Conservation (phyloP, 92 coral and sea anemone genomes). For the Hydrozoanthus gracilis region DNA sequence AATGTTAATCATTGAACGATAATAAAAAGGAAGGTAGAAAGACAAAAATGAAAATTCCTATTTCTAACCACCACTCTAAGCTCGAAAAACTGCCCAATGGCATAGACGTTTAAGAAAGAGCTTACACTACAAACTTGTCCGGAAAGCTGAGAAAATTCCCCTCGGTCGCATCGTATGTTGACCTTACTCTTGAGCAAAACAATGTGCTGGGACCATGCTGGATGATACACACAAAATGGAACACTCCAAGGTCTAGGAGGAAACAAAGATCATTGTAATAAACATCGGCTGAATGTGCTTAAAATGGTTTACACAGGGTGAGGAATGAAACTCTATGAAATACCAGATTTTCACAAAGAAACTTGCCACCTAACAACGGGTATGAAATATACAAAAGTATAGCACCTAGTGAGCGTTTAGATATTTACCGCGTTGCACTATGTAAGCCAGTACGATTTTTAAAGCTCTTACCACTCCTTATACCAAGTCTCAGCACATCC, state of each 20-base stretch:
- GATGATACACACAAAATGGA: slow-evolving; percentile 84
- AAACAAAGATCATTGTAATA: not conserved
- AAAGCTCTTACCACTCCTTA: slow-evolving; percentile 69
- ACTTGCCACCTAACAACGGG: not conserved
- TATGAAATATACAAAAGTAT: too few species aligned
- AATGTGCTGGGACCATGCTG: slow-evolving; percentile 89
- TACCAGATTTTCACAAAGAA: not conserved
- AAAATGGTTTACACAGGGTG: not conserved
- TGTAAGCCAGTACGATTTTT: not conserved
- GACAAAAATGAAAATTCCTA: too few species aligned
- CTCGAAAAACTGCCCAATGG: too few species aligned
- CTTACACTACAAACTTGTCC: slow-evolving; percentile 93
- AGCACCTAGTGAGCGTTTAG: too few species aligned
- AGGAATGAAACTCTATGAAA: not conserved
- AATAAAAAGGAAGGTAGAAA: too few species aligned
- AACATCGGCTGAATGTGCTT: not conserved
- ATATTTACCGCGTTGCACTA: too few species aligned
- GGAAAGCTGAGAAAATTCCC: slow-evolving; percentile 80
- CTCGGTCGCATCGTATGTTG: slow-evolving; percentile 86
- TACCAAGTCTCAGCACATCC: slow-evolving; percentile 85
- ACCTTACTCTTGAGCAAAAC: slow-evolving; percentile 80
- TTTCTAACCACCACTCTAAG: too few species aligned
- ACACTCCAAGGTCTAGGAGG: slow-evolving; percentile 85
- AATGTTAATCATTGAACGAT: too few species aligned
- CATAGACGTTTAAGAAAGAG: not conserved